Base-by-base conservation (phyloP, 2,888 invertebrate species). In the Ceramica pisi region DNA sequence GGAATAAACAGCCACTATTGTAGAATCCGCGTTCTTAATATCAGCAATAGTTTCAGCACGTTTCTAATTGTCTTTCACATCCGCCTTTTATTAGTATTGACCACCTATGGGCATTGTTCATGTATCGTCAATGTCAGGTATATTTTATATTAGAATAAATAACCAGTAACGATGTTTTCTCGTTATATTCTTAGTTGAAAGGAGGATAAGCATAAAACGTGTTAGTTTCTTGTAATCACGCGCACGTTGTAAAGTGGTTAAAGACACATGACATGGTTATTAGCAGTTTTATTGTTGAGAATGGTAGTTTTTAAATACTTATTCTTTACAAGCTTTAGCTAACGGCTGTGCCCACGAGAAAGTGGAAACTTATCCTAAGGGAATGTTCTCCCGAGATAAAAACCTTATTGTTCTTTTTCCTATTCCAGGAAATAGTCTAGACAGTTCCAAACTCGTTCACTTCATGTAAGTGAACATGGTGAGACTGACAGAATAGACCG, bases 171-270 rank as follows among this genome's bases (percentile, higher is more conserved):
- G 19, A 75, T 63, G 31, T 55, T 71, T 71, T 55, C 53, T 50
- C 53, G 60, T 57, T 60, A 55, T 21, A 38, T 48, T 53, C 48
- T 4, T 38, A 51, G 38, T 55, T 67, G 67, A 67, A 74, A 67
- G 53, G 26, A 77, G 55, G 67, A 74, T 80, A 77, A 60, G 23
- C 59, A 53, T 67, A n/a, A 63, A 73, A 55, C 61, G 53, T 71
- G 46, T 63, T 60, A 55, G 59, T 64, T 74, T 80, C 67, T 50
- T 55, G 12, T 55, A 48, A 62, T 73, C 74, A 77, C 31, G 55
- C 67, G 62, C 80, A 77, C 50, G 53, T 64, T 74, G 44, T 79
- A 63, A 67, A 23, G 19, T 67, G n/a, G 48, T 50, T 66, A 46
- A 67, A 55, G 21, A 67, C 31, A 67, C 62, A 67, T 41, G 53